Base-by-base conservation (phyloP, 2,113 vertebrate genomes). In the Alosa alosa region DNA sequence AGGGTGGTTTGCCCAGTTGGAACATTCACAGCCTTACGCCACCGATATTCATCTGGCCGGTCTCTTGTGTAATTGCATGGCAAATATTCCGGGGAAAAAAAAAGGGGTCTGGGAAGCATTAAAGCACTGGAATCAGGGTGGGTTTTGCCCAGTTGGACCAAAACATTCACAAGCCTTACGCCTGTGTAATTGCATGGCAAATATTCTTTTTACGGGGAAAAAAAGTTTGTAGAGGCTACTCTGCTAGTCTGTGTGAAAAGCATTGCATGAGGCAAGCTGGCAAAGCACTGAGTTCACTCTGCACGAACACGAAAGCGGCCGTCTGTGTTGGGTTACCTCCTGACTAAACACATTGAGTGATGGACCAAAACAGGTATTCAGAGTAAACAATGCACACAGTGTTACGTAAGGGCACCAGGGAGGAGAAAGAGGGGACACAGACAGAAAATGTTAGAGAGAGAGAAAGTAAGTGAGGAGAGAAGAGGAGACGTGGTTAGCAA, bases 81-180 rank as follows among this genome's bases (percentile, higher is more conserved):
- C 31, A 36, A 39, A 78, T 17, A 78, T 36, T 39, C 72, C 47
- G 41, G 5, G 25, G 22, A 52, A 75, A 72, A 60, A 10, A 9
- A 72, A n/a, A n/a, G n/a, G n/a, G n/a, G n/a, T n/a, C n/a, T n/a
- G 86, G 45, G 57, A 86, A 83, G 47, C n/a, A 39, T 20, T 82
- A 25, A 3, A 45, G 49, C n/a, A n/a, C n/a, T 13, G 49, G 46
- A 52, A 84, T 82, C 52, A 60, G 45, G 45, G 50, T 46, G 50
- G 64, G n/a, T n/a, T 84, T 85, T 89, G 83, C 57, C 15, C 75
- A 57, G 45, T 50, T 78, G 83, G 25, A 84, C n/a, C n/a, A n/a
- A n/a, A n/a, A 31, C 50, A 68, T 8, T 44, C 20, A 2, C 81
- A 46, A n/a, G 39, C 81, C 17, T 15, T 72, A 72, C 41, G 46